These are phyloP conservation scores for Podarcis muralis DNA, from an alignment of 2,113 vertebrate species.

Conservation along the genomic window DNA sequence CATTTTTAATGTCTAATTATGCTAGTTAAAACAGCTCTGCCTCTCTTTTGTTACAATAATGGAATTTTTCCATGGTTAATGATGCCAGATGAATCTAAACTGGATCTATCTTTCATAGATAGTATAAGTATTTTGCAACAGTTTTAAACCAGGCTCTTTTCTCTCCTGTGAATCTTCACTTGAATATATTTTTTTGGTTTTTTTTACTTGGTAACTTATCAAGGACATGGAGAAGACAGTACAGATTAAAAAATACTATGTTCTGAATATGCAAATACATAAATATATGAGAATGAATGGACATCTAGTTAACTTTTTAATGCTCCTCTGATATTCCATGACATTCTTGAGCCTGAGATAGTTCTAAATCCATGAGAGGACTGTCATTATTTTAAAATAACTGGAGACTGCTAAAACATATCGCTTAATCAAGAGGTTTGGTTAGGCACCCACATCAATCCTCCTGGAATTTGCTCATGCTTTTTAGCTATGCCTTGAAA, in stretches of 20 bases:
- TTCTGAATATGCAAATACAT: not conserved
- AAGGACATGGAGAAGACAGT: not conserved
- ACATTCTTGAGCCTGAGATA: not conserved
- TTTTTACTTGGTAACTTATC: not conserved
- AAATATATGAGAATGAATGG: not conserved
- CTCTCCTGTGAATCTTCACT: not conserved
- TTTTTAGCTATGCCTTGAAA: not conserved
- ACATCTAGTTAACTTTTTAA: not conserved
- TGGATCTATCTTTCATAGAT: not conserved
- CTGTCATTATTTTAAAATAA: not conserved
- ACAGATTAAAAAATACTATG: not conserved
- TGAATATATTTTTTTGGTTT: not conserved
- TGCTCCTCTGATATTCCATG: not conserved
- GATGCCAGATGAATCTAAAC: not conserved
- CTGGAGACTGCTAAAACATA: not conserved
- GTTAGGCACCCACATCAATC: not conserved
- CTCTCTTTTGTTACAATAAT: not conserved
- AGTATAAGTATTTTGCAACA: not conserved
- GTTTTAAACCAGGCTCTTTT: not conserved
- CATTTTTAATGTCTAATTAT: conserved; percentile 35
- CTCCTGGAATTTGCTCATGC: not conserved
- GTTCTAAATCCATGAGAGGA: not conserved
- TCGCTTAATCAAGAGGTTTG: not conserved
- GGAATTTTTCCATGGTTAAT: not conserved
- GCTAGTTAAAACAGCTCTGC: not conserved